These are phyloP conservation scores for Caenorhabditis remanei DNA, from an alignment of 1,140 invertebrate species.

Conservation along the genomic window DNA sequence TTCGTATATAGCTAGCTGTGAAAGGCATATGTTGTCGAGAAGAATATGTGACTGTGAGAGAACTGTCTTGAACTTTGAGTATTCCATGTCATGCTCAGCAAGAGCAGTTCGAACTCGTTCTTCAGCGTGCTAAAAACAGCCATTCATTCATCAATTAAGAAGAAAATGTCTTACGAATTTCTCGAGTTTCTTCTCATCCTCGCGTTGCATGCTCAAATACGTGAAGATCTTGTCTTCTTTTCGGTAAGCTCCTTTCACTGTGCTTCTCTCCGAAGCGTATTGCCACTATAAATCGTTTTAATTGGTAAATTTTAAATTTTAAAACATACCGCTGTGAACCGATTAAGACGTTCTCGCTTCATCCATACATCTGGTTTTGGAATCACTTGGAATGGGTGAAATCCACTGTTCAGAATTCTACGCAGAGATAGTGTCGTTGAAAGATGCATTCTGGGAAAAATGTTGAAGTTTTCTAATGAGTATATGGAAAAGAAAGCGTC, in stretches of 20 bases:
- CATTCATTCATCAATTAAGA: not conserved
- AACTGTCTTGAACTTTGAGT: conserved; percentile 68
- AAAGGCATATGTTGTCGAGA: conserved; percentile 70
- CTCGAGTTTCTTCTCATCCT: conserved; percentile 71
- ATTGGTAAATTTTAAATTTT: not conserved
- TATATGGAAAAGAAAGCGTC: not conserved
- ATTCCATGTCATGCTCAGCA: conserved; percentile 70
- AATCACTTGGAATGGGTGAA: conserved; percentile 71
- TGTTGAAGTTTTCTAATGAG: not conserved
- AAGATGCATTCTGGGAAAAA: conserved; percentile 68
- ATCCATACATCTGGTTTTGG: conserved; percentile 74
- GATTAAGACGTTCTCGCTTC: conserved; percentile 70
- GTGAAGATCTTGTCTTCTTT: conserved; percentile 71
- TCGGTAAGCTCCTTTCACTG: conserved; percentile 65
- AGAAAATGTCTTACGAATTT: conserved; percentile 66
- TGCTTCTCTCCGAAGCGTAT: conserved; percentile 69
- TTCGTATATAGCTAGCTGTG: conserved; percentile 76
- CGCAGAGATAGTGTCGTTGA: conserved; percentile 64
- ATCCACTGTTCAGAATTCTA: conserved; percentile 71
- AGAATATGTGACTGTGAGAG: conserved; percentile 73
- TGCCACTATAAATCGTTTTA: conserved; percentile 73
- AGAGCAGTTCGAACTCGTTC: conserved; percentile 70
- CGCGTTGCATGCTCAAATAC: conserved; percentile 73
- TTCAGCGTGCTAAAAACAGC: conserved; percentile 68
- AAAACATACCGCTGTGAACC: conserved; percentile 71